phyloP scores from a whole-genome alignment of 2,888 invertebrate genomes.

The Argyra leucocephala region DNA sequence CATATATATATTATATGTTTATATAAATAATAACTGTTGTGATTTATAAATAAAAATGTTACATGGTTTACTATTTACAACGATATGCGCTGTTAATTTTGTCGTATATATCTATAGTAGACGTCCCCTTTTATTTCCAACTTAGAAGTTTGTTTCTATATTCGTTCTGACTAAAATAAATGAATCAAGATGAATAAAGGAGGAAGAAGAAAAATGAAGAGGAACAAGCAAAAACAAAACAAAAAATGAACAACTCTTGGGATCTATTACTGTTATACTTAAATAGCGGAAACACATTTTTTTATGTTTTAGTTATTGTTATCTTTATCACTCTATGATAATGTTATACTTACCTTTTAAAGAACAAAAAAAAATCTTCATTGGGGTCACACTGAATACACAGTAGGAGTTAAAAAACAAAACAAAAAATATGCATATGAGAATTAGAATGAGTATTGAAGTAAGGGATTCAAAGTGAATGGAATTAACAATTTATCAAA shows the following conservation, averaged over 20 bases:
- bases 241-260: not conserved
- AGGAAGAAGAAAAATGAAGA: not conserved
- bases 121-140: not conserved
- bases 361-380: not conserved
- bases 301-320: not conserved
- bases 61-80: not conserved
- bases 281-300: not conserved
- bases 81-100: conserved; percentile 6
- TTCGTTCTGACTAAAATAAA: too few relatives aligned
- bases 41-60: not conserved
- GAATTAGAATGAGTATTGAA: too few relatives aligned
- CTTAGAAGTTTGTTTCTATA: too few relatives aligned
- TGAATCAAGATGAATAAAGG: too few relatives aligned
- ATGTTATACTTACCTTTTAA: not conserved
- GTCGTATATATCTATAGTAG: too few relatives aligned
- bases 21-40: not conserved
- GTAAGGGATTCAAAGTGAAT: too few relatives aligned
- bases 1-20: not conserved
- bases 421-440: too few relatives aligned
- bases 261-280: conserved; percentile 3
- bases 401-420: not conserved
- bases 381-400: conserved; percentile 1
- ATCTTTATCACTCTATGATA: not conserved
- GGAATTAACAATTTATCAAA: too few relatives aligned
- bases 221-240: not conserved